phyloP scores from a whole-genome alignment of 2,113 vertebrate species.

The Mellivora capensis region DNA sequence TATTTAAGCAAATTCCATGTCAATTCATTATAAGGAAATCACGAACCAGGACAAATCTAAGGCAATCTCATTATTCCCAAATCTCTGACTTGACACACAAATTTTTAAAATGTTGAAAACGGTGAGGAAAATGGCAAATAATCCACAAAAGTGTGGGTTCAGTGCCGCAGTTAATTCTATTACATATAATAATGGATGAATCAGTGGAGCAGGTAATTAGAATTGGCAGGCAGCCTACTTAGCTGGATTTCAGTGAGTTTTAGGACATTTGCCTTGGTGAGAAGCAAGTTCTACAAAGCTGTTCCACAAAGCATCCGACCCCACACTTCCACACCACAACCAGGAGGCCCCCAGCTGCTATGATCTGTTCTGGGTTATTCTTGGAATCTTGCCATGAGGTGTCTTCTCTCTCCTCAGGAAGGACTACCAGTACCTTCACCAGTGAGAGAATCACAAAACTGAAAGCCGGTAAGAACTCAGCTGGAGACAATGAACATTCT shows the following conservation, averaged over 20 bases:
- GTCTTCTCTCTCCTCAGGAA: neutral
- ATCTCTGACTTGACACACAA: neutral
- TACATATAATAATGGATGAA: neutral
- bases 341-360: fast-evolving
- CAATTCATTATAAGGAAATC: neutral
- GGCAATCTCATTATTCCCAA: slow-evolving; percentile 21
- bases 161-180: slow-evolving; percentile 8
- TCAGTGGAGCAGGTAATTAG: slow-evolving; percentile 61
- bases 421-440: fast-evolving
- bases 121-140: slow-evolving; percentile 31
- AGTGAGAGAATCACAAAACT: fast-evolving
- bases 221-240: neutral
- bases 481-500: fast-evolving
- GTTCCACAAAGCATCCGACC: neutral
- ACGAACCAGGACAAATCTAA: slow-evolving; percentile 23
- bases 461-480: fast-evolving
- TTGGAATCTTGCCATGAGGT: fast-evolving
- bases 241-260: neutral
- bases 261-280: neutral
- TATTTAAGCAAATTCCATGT: neutral
- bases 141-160: neutral
- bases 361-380: fast-evolving
- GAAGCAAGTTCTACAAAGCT: neutral
- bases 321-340: neutral
- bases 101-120: neutral